phyloP scores from a whole-genome alignment of 30 jellyfish, hydroid and myxozoan genomes.

The Aurelia aurita region DNA sequence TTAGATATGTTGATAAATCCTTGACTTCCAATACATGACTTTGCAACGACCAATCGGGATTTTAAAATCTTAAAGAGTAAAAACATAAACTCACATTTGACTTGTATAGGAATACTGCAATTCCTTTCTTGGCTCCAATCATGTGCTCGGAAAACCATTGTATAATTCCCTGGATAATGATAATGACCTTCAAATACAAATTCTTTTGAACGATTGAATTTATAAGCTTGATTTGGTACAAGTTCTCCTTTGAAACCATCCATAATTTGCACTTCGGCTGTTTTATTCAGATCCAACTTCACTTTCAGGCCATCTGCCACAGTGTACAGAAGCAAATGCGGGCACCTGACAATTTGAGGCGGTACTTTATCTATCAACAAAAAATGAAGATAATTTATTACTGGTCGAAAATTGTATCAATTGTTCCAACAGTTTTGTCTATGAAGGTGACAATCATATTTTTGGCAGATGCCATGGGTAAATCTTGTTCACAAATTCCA shows the following conservation, averaged over 20 bases:
- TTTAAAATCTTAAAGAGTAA: no score
- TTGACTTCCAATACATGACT: no score
- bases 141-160: neutral
- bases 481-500: no score
- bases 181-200: neutral
- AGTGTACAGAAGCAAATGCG: slow-evolving; percentile 14
- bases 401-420: no score
- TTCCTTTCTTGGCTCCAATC: neutral
- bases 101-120: slow-evolving; percentile 3
- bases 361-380: slow-evolving; percentile 8
- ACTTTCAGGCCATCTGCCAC: slow-evolving; percentile 12
- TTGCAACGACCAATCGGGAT: no score
- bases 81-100: slow-evolving; percentile 24
- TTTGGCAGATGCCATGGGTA: no score
- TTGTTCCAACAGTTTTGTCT: no score
- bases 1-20: no score
- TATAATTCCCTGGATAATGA: slow-evolving; percentile 18
- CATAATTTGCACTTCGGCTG: slow-evolving; percentile 3
- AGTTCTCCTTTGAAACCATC: slow-evolving; percentile 4
- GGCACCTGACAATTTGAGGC: slow-evolving; percentile 19
- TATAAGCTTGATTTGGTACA: neutral
- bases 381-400: neutral
- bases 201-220: neutral
- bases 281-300: neutral
- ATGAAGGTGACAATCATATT: no score